These are phyloP conservation scores for Dinoponera quadriceps DNA, from an alignment of 1,140 invertebrate genomes.

Conservation along the genomic window DNA sequence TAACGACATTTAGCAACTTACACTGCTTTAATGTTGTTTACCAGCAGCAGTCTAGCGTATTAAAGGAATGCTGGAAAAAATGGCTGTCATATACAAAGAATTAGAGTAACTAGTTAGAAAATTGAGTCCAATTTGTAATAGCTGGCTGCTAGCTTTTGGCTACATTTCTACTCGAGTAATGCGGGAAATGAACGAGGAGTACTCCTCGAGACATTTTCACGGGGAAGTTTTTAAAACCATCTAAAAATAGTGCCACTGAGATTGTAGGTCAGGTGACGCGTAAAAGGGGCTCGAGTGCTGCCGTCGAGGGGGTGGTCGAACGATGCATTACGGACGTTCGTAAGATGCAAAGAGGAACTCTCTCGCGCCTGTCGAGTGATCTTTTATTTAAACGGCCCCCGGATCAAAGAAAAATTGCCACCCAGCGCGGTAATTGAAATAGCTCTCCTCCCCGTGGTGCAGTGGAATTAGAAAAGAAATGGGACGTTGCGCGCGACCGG, in stretches of 20 bases:
- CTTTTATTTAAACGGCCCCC: slow-evolving; percentile 55
- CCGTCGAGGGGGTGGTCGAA: neutral
- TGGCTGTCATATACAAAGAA: too few species aligned
- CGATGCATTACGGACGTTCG: slow-evolving; percentile 40
- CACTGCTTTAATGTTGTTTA: too few species aligned
- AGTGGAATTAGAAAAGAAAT: slow-evolving; percentile 37
- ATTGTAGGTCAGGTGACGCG: slow-evolving; percentile 73
- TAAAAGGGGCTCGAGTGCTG: slow-evolving; percentile 61
- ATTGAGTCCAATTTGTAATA: too few species aligned
- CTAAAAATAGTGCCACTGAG: slow-evolving; percentile 74
- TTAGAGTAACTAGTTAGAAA: too few species aligned
- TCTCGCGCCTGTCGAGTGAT: slow-evolving; percentile 37
- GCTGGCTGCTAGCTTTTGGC: too few species aligned
- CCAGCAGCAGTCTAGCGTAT: too few species aligned
- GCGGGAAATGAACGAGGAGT: slow-evolving; percentile 53
- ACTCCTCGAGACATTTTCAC: slow-evolving; percentile 56
- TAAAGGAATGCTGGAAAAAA: too few species aligned
- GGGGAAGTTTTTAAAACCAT: slow-evolving; percentile 63
- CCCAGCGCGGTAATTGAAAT: slow-evolving; percentile 34
- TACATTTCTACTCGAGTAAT: too few species aligned
- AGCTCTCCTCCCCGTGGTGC: neutral
- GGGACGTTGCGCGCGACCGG: slow-evolving; percentile 6
- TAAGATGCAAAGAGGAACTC: slow-evolving; percentile 49
- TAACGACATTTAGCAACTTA: too few species aligned
- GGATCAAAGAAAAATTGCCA: slow-evolving; percentile 50